Percentiles rank a stretch among this genome's conserved stretches.
Evolutionary conservation across 2,113 vertebrate species (phyloP).

Genomic region (Galeopterus variegatus): DNA sequence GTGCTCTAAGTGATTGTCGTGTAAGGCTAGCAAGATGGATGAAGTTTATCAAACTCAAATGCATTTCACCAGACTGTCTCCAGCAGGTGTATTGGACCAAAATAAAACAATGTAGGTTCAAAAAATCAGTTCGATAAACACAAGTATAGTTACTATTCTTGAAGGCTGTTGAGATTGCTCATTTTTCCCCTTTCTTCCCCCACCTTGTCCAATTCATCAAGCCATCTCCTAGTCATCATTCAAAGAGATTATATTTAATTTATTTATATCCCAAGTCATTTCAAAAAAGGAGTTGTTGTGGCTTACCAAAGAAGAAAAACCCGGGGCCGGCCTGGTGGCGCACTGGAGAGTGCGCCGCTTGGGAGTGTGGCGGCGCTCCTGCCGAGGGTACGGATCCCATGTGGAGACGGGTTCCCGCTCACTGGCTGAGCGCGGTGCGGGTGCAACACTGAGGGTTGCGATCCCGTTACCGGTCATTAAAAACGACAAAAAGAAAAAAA

Average conservation of each 20-base stretch:
- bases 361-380: too few species aligned
- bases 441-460: too few species aligned
- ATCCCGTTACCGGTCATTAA: too few species aligned
- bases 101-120: not conserved
- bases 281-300: not conserved
- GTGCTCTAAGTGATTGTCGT: not conserved
- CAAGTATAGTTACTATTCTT: not conserved
- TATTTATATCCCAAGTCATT: conserved; percentile 18
- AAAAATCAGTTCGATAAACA: not conserved
- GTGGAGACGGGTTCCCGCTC: too few species aligned
- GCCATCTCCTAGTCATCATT: not conserved
- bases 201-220: not conserved
- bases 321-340: too few species aligned
- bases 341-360: too few species aligned
- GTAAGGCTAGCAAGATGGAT: not conserved
- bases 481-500: too few species aligned
- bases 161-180: not conserved
- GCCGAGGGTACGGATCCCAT: too few species aligned
- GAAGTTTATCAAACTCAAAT: not conserved
- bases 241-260: not conserved
- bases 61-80: not conserved
- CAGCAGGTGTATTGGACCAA: not conserved
- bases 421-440: too few species aligned
- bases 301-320: not conserved
- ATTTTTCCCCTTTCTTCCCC: not conserved